Conservation (phyloP, 2,113 vertebrate genomes). For the Myrmecobius fasciatus region DNA sequence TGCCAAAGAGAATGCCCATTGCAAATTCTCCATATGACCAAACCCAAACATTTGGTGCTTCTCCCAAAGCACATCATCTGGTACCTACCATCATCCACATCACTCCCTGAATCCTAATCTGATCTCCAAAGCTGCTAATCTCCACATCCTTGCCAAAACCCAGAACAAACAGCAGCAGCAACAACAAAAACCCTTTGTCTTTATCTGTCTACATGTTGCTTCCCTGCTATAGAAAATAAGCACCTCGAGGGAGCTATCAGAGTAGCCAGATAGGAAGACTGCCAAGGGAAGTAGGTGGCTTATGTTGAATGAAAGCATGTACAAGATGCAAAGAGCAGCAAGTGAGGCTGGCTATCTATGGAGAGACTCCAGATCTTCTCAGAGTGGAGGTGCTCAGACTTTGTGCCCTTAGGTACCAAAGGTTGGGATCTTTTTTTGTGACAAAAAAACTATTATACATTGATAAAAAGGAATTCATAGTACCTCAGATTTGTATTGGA, state of each 20-base stretch:
- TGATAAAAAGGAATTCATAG: neutral
- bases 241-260: neutral
- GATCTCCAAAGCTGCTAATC: neutral
- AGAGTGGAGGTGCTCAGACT: neutral
- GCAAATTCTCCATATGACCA: too few relatives aligned
- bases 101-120: neutral
- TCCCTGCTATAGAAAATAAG: neutral
- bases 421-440: neutral
- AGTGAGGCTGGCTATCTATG: neutral
- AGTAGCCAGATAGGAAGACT: neutral
- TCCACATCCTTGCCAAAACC: neutral
- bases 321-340: neutral
- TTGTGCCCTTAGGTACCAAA: too few relatives aligned
- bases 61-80: too few relatives aligned
- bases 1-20: too few relatives aligned
- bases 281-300: neutral
- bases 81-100: too few relatives aligned
- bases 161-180: neutral
- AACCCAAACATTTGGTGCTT: too few relatives aligned
- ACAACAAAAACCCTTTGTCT: neutral
- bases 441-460: neutral
- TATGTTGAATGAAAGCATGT: neutral
- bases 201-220: neutral
- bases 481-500: neutral
- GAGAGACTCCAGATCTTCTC: neutral